These are phyloP conservation scores for Drosophila meridiana DNA, from an alignment of 2,888 invertebrate species.

Conservation along the genomic window DNA sequence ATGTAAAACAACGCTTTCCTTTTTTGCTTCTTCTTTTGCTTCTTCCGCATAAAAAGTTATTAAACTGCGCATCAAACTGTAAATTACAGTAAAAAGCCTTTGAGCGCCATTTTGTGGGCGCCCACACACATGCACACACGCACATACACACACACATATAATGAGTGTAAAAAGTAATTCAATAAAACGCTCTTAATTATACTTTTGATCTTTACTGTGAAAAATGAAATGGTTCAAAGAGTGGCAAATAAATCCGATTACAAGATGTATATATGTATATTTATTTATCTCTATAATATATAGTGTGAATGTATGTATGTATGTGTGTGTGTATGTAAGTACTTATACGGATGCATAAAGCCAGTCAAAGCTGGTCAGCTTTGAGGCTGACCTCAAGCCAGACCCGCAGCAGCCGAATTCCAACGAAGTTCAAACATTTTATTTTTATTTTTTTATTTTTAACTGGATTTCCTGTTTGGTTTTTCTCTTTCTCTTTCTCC, in stretches of 20 bases:
- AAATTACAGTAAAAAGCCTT: slow-evolving; percentile 39
- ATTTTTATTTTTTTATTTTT: slow-evolving; percentile 11
- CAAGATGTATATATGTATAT: background rate
- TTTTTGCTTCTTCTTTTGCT: slow-evolving; percentile 16
- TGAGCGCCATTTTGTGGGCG: slow-evolving; percentile 27
- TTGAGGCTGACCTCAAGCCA: slow-evolving; percentile 28
- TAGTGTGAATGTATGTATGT: background rate
- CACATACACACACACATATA: background rate
- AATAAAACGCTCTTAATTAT: slow-evolving; percentile 67
- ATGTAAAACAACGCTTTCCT: slow-evolving; percentile 5
- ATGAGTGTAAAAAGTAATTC: slow-evolving; percentile 62
- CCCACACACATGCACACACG: background rate
- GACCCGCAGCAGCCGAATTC: slow-evolving; percentile 3
- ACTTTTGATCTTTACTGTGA: slow-evolving; percentile 66
- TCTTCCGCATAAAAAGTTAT: slow-evolving; percentile 25
- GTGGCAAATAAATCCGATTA: slow-evolving; percentile 9
- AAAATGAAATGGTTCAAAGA: slow-evolving; percentile 33
- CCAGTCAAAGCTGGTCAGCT: slow-evolving; percentile 20
- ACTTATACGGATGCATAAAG: slow-evolving; percentile 9
- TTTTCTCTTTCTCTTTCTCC: background rate
- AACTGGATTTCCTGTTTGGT: slow-evolving; percentile 24
- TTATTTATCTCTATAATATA: slow-evolving; percentile 3
- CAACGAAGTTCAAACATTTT: slow-evolving; percentile 9
- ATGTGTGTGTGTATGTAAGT: background rate
- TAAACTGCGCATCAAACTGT: slow-evolving; percentile 33